Conservation (phyloP, 2,113 vertebrate species). For the Suncus etruscus region DNA sequence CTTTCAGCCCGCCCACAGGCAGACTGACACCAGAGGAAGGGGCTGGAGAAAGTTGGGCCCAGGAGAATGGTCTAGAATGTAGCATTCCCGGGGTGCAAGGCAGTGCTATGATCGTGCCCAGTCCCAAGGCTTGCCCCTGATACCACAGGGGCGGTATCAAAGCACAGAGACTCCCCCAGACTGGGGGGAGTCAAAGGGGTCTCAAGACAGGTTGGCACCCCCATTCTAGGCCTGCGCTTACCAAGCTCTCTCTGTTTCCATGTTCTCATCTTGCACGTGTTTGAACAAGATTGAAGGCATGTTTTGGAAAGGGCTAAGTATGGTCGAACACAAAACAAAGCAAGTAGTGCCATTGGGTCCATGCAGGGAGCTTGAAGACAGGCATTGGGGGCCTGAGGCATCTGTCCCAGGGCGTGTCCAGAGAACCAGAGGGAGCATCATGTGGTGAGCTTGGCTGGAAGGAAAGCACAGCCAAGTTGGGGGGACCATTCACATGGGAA, state of each 20-base stretch:
- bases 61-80: neutral
- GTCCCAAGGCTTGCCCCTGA: neutral
- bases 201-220: neutral
- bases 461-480: neutral
- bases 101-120: neutral
- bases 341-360: neutral
- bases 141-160: neutral
- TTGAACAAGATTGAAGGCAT: constrained; percentile 13
- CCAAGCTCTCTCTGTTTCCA: neutral
- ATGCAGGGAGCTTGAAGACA: rapidly evolving
- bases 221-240: neutral
- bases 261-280: constrained; percentile 63
- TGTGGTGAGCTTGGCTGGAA: neutral
- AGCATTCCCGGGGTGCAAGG: neutral
- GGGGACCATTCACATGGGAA: neutral
- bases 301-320: constrained; percentile 60
- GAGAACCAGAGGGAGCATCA: neutral
- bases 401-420: neutral
- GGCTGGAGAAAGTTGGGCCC: neutral
- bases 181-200: neutral
- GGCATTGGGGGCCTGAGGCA: too few species aligned
- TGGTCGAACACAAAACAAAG: neutral
- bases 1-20: neutral
- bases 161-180: neutral
- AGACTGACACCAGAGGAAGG: neutral